Percentiles rank a stretch among this genome's conserved stretches.
These are phyloP conservation scores for Butorides virescens DNA, from an alignment of 2,113 vertebrate genomes.

Conservation along the genomic window DNA sequence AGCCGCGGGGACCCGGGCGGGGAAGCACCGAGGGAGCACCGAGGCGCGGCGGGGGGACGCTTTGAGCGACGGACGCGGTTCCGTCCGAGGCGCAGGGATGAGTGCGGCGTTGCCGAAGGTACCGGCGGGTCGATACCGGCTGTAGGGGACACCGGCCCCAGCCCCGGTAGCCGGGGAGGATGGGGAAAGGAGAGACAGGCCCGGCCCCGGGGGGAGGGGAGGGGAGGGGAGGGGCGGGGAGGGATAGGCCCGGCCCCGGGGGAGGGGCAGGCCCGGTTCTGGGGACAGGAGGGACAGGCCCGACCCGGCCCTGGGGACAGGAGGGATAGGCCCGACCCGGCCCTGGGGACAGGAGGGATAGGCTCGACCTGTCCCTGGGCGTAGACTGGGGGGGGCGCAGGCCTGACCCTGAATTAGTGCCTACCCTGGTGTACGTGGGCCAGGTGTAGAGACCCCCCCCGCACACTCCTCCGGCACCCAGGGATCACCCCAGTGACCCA, in stretches of 20 bases:
- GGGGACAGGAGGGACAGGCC: too few relatives aligned
- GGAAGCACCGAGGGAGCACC: background rate
- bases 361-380: too few relatives aligned
- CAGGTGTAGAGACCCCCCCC: too few relatives aligned
- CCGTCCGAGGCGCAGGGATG: background rate
- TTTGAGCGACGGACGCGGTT: background rate
- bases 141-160: background rate
- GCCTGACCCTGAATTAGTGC: background rate
- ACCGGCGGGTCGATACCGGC: background rate
- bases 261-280: background rate
- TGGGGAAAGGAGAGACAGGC: background rate
- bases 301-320: too few relatives aligned
- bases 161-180: background rate
- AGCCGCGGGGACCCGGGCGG: background rate
- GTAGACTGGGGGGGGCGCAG: background rate
- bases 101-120: slow-evolving; percentile 12
- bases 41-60: background rate
- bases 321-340: too few relatives aligned
- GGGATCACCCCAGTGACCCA: too few relatives aligned
- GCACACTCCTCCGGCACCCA: background rate
- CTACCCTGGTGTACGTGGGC: too few relatives aligned
- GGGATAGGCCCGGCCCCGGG: too few relatives aligned
- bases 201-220: too few relatives aligned
- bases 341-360: background rate
- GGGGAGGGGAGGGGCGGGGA: background rate